phyloP scores from a whole-genome alignment of 2,797 vertebrate species.

The Rhinoraja longicauda region DNA sequence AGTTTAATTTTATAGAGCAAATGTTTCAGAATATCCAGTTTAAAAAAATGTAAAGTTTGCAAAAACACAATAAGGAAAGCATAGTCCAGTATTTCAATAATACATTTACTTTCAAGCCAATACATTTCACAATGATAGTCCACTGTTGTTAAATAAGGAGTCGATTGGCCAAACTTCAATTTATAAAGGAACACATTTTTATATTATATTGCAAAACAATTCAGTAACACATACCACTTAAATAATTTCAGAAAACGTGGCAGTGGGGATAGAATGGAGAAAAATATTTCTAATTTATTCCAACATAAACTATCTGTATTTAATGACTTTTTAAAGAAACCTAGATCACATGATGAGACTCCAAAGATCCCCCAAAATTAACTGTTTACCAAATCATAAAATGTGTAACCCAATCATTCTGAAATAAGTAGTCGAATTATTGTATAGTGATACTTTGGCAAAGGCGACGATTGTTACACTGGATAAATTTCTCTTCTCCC shows the following conservation, averaged over 20 bases:
- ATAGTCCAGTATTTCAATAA: conserved; percentile 26
- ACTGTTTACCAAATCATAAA: not conserved
- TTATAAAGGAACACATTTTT: not conserved
- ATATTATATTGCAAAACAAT: not conserved
- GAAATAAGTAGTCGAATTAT: not conserved
- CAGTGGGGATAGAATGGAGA: not conserved
- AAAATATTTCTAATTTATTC: not conserved
- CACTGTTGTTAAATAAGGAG: conserved; percentile 14
- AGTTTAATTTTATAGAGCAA: conserved; percentile 24
- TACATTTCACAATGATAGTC: not conserved
- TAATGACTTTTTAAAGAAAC: not conserved
- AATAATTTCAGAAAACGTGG: not conserved
- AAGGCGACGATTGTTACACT: not conserved
- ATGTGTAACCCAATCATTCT: not conserved
- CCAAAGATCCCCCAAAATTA: not conserved
- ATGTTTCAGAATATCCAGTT: conserved; percentile 10
- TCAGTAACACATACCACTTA: not conserved
- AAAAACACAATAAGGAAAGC: conserved; percentile 26
- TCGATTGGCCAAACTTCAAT: conserved; percentile 9
- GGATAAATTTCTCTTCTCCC: rapidly evolving
- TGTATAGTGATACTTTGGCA: not conserved
- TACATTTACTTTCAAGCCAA: conserved; percentile 11
- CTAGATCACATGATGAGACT: not conserved
- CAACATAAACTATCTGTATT: not conserved
- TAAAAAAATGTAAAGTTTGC: not conserved